These are phyloP conservation scores for Orthosia cruda DNA, from an alignment of 2,888 invertebrate genomes.

Conservation along the genomic window DNA sequence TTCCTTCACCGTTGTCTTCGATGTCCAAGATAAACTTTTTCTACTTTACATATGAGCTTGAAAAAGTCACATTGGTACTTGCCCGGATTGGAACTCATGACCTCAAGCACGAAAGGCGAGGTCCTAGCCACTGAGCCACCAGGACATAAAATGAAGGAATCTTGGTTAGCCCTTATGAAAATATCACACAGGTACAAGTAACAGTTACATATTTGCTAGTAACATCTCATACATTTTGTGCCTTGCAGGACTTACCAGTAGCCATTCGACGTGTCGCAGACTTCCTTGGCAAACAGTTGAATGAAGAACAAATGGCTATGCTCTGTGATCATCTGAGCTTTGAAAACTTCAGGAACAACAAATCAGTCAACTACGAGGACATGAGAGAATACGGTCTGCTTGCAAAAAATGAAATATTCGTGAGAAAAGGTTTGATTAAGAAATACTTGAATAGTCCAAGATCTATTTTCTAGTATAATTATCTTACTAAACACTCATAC, in stretches of 20 bases:
- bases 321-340: constrained; percentile 94
- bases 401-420: constrained; percentile 46
- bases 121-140: too few relatives aligned
- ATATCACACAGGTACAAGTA: background rate
- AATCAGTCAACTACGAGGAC: constrained; percentile 82
- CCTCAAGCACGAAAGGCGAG: too few relatives aligned
- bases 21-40: too few relatives aligned
- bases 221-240: background rate
- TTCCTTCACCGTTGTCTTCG: too few relatives aligned
- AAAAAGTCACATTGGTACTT: too few relatives aligned
- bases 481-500: too few relatives aligned
- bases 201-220: background rate
- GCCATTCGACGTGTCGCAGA: constrained; percentile 84
- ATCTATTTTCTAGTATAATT: too few relatives aligned
- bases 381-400: constrained; percentile 37
- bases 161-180: too few relatives aligned
- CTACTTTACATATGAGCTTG: too few relatives aligned
- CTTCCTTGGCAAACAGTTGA: constrained; percentile 91
- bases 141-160: too few relatives aligned
- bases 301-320: constrained; percentile 87
- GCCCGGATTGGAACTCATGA: too few relatives aligned
- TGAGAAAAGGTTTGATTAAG: constrained; percentile 63
- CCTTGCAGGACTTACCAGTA: constrained; percentile 39
- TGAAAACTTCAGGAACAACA: constrained; percentile 94
- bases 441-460: background rate